Percentiles rank a stretch among this genome's conserved stretches.
Evolutionary conservation across 2,888 invertebrate genomes (phyloP).

Genomic region (Lacanobia oleracea): DNA sequence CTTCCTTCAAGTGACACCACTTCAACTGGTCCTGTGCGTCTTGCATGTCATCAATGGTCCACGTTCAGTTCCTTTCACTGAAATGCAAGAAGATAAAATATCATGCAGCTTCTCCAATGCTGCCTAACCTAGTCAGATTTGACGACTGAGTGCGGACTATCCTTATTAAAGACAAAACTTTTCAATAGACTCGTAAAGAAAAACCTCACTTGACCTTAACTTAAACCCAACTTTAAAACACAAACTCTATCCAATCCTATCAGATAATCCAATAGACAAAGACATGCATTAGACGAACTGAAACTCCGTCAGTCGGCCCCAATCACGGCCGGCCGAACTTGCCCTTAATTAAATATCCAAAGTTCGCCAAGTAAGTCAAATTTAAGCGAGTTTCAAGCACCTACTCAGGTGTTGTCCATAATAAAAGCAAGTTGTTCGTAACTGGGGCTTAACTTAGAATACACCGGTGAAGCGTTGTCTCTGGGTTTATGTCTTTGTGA

Average conservation of each 20-base stretch:
- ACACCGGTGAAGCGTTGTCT: constrained; percentile 43
- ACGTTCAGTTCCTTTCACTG: too few relatives aligned
- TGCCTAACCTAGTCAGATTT: too few relatives aligned
- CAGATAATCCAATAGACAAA: constrained; percentile 20
- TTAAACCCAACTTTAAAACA: not conserved
- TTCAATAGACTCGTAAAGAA: not conserved
- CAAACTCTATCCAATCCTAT: not conserved
- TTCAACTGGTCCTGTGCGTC: too few relatives aligned
- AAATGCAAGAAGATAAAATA: too few relatives aligned
- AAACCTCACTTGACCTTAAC: not conserved
- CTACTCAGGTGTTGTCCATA: constrained; percentile 68
- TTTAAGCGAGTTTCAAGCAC: constrained; percentile 67
- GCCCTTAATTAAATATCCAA: constrained; percentile 65
- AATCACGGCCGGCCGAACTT: constrained; percentile 51
- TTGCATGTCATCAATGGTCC: too few relatives aligned
- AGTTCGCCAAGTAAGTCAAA: constrained; percentile 63
- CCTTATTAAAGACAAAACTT: not conserved
- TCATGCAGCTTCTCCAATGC: too few relatives aligned
- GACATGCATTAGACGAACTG: constrained; percentile 30
- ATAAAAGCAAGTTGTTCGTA: constrained; percentile 62
- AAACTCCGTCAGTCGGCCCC: constrained; percentile 36
- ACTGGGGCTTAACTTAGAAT: constrained; percentile 43
- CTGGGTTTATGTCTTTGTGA: constrained; percentile 42
- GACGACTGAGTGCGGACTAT: too few relatives aligned
- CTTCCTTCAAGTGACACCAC: too few relatives aligned